Evolutionary conservation across 2,113 vertebrate genomes (phyloP).

Genomic region (Pollimyrus isidori): DNA sequence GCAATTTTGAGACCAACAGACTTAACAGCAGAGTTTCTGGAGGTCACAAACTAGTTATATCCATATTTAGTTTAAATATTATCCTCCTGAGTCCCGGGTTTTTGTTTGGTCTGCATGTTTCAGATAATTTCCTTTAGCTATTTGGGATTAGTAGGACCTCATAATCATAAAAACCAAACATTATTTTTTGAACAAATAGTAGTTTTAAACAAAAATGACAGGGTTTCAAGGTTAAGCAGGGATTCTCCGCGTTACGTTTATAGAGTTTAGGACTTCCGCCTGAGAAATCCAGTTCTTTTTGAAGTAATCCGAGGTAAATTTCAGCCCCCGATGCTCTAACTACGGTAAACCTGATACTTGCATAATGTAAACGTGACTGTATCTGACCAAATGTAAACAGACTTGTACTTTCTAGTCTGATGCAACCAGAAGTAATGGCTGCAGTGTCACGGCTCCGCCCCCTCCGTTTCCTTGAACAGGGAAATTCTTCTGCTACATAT

Average conservation of each 20-base stretch:
- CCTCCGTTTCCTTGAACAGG: background rate
- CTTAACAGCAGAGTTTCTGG: background rate
- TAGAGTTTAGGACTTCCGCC: background rate
- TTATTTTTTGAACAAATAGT: no score
- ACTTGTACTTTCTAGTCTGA: background rate
- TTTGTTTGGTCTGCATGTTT: no score
- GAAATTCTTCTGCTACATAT: background rate
- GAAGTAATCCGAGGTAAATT: background rate
- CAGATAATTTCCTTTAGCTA: no score
- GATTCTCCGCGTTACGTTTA: background rate
- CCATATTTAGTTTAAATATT: background rate
- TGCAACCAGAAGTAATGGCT: slow-evolving; percentile 12
- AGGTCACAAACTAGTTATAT: background rate
- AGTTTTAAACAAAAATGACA: no score
- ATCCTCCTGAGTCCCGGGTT: no score
- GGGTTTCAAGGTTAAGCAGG: background rate
- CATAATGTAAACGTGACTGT: background rate
- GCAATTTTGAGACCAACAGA: background rate
- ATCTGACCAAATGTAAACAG: background rate
- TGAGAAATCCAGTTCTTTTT: background rate
- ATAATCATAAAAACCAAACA: no score
- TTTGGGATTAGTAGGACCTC: no score
- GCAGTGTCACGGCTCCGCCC: background rate
- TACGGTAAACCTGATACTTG: background rate
- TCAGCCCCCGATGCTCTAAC: background rate